Percentiles rank a stretch among this genome's conserved stretches.
Conservation (phyloP, 2,797 vertebrate species). For the Scyliorhinus canicula region DNA sequence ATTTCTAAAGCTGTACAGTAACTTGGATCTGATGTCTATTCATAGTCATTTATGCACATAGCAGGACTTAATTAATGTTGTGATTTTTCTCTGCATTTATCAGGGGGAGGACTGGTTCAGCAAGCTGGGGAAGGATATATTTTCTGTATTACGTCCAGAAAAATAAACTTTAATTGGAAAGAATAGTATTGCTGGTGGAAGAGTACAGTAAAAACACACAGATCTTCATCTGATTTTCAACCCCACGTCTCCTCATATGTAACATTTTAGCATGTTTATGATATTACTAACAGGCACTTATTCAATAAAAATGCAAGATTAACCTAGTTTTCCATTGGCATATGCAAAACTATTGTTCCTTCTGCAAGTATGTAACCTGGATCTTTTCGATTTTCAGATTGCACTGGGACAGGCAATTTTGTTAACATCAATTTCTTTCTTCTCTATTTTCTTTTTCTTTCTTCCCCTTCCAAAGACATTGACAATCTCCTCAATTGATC, state of each 20-base stretch:
- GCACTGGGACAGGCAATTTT: neutral
- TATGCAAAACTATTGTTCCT: neutral
- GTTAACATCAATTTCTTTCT: neutral
- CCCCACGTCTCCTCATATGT: neutral
- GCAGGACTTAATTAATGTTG: constrained; percentile 10
- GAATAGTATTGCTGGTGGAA: neutral
- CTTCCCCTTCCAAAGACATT: neutral
- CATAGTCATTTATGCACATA: neutral
- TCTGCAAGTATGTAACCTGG: neutral
- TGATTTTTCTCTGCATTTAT: neutral
- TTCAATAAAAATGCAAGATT: neutral
- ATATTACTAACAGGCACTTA: neutral
- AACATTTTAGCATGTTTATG: neutral
- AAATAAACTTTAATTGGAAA: neutral
- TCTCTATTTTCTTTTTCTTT: neutral
- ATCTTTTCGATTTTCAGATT: neutral
- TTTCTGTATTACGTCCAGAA: neutral
- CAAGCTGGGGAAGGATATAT: neutral
- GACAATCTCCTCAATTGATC: neutral
- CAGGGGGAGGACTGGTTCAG: neutral
- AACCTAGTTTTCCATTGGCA: neutral
- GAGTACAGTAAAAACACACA: neutral
- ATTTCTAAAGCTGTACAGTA: neutral
- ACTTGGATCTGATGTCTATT: neutral
- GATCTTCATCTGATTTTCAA: neutral